phyloP scores from a whole-genome alignment of 2,888 invertebrate genomes.

The Cheiracanthium punctorium region DNA sequence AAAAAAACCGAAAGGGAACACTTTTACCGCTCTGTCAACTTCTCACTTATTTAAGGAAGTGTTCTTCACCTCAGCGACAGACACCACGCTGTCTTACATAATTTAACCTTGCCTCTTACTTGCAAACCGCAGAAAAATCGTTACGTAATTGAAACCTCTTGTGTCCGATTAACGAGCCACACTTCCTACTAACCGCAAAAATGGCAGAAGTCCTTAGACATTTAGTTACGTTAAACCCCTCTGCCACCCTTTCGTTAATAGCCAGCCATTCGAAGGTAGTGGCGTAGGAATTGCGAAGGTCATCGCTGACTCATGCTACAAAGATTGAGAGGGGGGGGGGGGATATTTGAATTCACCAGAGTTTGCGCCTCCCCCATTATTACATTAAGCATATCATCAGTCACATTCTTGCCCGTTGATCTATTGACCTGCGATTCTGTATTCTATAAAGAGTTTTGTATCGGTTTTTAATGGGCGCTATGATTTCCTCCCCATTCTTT shows the following conservation, averaged over 20 bases:
- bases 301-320: not conserved
- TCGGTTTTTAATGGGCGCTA: not conserved
- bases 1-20: no score
- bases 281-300: not conserved
- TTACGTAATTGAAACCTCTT: not conserved
- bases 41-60: no score
- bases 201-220: no score
- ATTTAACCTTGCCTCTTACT: not conserved
- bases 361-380: no score
- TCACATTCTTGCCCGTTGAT: not conserved
- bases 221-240: not conserved
- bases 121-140: not conserved
- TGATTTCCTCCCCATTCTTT: not conserved
- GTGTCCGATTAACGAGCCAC: not conserved
- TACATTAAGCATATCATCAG: no score
- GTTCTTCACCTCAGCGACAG: not conserved
- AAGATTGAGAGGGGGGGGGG: not conserved
- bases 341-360: not conserved
- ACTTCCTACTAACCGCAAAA: not conserved
- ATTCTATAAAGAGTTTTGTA: not conserved
- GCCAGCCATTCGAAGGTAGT: not conserved
- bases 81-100: not conserved
- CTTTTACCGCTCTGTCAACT: no score
- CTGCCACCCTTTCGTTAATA: not conserved
- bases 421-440: not conserved